Conservation (phyloP, 1,140 invertebrate genomes). For the Conopomorpha cramerella region DNA sequence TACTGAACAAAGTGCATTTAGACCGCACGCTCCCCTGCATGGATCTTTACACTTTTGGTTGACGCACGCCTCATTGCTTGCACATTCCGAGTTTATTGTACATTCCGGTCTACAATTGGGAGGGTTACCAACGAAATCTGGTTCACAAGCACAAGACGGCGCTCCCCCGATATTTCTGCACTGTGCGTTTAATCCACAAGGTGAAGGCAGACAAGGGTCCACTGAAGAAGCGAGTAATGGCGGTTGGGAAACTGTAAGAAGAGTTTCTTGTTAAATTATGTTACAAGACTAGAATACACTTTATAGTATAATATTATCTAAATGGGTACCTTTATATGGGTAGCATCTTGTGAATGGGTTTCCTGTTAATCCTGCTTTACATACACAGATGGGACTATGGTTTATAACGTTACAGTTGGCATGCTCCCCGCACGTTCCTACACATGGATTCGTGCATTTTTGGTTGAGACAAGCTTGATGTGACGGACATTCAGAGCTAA, state of each 20-base stretch:
- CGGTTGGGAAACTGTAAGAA: constrained; percentile 59
- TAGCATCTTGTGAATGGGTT: constrained; percentile 74
- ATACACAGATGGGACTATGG: constrained; percentile 75
- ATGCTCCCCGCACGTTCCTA: constrained; percentile 74
- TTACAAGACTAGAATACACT: too few species aligned
- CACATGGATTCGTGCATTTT: constrained; percentile 71
- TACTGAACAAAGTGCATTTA: constrained; percentile 68
- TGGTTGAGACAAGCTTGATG: constrained; percentile 67
- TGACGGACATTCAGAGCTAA: constrained; percentile 72
- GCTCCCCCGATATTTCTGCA: constrained; percentile 68
- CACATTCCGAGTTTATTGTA: constrained; percentile 75
- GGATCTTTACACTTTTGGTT: constrained; percentile 74
- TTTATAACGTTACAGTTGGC: constrained; percentile 78
- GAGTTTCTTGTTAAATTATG: too few species aligned
- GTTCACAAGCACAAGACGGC: constrained; percentile 70
- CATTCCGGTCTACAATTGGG: constrained; percentile 78
- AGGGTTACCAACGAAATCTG: constrained; percentile 69
- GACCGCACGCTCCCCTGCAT: constrained; percentile 72
- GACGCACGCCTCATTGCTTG: constrained; percentile 69
- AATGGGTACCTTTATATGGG: constrained; percentile 19
- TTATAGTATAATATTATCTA: constrained; percentile 3
- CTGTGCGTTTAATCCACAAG: constrained; percentile 74
- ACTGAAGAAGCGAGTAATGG: constrained; percentile 31
- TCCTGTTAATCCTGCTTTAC: constrained; percentile 67
- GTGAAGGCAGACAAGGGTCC: constrained; percentile 76